phyloP scores from a whole-genome alignment of 2,113 vertebrate genomes.

The Trochalopteron elliotii region DNA sequence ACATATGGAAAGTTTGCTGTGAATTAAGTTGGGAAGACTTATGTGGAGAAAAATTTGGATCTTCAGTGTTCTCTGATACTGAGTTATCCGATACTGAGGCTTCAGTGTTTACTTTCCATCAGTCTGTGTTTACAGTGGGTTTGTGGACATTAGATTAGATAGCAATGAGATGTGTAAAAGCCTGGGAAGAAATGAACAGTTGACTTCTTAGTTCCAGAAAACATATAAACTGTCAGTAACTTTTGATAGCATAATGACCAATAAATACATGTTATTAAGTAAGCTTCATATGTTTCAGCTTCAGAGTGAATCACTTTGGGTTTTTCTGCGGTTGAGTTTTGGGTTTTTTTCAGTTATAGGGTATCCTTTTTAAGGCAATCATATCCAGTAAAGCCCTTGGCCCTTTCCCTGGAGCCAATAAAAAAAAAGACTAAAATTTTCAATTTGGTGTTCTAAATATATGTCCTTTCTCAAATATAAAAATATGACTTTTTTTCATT shows the following conservation, averaged over 20 bases:
- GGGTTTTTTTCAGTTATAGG: background rate
- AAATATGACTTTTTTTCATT: background rate
- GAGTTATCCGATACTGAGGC: background rate
- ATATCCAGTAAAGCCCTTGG: background rate
- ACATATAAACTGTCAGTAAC: background rate
- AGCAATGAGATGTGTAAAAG: conserved; percentile 17
- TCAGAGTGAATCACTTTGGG: background rate
- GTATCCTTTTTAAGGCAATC: background rate
- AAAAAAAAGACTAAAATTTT: background rate
- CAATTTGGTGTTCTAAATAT: background rate
- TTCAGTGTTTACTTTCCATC: conserved; percentile 43
- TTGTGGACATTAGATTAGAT: conserved; percentile 40
- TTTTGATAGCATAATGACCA: background rate
- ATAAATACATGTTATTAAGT: background rate
- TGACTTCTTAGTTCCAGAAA: background rate
- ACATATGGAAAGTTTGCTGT: background rate
- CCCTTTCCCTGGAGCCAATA: background rate
- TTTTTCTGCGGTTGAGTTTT: background rate
- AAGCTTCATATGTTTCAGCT: background rate
- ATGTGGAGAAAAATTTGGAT: background rate
- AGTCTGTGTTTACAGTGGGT: conserved; percentile 34
- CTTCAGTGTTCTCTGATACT: background rate
- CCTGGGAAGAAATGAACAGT: conserved; percentile 31
- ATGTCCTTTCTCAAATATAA: background rate
- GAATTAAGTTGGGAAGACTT: background rate